Base-by-base conservation (phyloP, 2,888 invertebrate species). In the Prosopocoilus inquinatus region DNA sequence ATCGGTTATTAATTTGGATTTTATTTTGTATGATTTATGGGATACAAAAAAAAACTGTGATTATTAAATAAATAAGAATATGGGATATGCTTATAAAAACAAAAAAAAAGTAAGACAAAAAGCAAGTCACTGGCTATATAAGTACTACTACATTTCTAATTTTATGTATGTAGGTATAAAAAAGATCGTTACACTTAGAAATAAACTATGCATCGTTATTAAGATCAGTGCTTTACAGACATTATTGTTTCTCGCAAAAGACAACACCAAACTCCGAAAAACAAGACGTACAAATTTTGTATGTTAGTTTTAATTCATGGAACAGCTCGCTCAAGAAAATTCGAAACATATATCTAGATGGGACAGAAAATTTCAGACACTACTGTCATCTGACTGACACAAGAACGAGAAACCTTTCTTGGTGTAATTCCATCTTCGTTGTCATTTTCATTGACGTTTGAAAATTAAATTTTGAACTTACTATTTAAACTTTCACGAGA, bases 101-200 rank as follows among this genome's bases (percentile, higher is more conserved):
- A 54, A 32, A 32, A 43, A n/a, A 50, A 52, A 35, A 52, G 39
- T 34, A 33, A 9, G 33, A 15, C 41, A 46, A 48, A 46, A 52
- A 57, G 50, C 36, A 52, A 52, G 43, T 49, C 55, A 58, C 58
- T 58, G 58, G 58, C 56, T 56, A 58, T 44, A 53, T 58, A 58
- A 58, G 58, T 58, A 58, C 33, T 34, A 49, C 43, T 43, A 54
- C 57, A 15, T 41, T 13, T 16, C 41, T 41, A 41, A 28, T 41
- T 15, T 41, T 41, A 41, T 41, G 41, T 41, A 41, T 41, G 41
- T 41, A 28, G 20, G 20, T 28, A 41, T 41, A 41, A 41, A 41
- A 41, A 41, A 41, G 16, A 11, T 13, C 16, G 12, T 41, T 41
- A 41, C 41, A 41, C 16, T 3, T 15, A 41, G 13, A 16, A 41